Conservation (phyloP, 2,797 vertebrate species). For the Ptychadena robeensis region DNA sequence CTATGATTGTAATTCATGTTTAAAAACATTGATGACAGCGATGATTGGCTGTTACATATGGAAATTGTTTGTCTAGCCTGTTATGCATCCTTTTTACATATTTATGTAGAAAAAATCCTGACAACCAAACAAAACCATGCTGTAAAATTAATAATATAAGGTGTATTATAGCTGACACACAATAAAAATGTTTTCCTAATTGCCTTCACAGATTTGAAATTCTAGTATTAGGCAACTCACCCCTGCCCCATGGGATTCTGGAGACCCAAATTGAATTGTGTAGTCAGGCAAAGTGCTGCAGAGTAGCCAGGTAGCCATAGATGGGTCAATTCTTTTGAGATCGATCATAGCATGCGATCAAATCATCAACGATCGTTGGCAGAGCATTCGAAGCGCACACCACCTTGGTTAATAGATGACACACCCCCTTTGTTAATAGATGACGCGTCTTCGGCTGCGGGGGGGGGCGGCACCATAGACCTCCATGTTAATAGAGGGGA, state of each 20-base stretch:
- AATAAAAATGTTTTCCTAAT: conserved; percentile 2
- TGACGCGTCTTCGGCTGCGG: no score
- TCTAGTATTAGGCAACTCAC: background rate
- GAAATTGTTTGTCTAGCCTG: conserved; percentile 35
- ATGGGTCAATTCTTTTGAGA: no score
- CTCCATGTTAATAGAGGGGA: no score
- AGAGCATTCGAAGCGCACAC: no score
- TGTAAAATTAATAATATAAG: background rate
- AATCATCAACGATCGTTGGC: no score
- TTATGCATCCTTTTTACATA: conserved; percentile 35
- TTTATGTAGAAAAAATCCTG: conserved; percentile 1
- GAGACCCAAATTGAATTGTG: background rate
- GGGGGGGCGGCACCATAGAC: no score
- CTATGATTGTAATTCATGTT: conserved; percentile 52
- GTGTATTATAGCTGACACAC: background rate
- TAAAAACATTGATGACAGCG: conserved; percentile 46
- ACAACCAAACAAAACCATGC: background rate
- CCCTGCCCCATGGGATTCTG: background rate
- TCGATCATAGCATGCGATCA: no score
- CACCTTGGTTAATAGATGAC: no score
- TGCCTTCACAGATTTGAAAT: background rate
- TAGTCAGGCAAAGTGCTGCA: background rate
- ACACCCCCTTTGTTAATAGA: no score
- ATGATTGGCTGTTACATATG: conserved; percentile 50
- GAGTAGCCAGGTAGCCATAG: no score